Evolutionary conservation across 2,888 invertebrate genomes (phyloP).

Genomic region (Hypomecis punctinalis): DNA sequence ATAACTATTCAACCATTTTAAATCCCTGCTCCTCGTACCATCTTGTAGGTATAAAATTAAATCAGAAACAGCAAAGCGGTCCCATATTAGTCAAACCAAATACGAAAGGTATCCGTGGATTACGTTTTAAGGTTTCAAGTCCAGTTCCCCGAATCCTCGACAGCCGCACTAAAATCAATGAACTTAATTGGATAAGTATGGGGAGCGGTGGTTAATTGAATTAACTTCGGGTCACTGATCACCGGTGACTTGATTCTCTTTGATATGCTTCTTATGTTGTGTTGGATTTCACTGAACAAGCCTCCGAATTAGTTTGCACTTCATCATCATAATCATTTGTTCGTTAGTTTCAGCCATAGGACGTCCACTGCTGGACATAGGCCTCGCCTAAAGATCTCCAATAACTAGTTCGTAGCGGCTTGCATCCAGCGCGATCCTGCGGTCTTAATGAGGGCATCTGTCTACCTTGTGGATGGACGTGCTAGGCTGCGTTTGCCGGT

Average conservation of each 20-base stretch:
- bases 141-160: constrained; percentile 20
- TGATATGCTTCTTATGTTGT: constrained; percentile 37
- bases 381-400: too few species aligned
- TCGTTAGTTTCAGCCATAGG: too few species aligned
- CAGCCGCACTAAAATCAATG: constrained; percentile 43
- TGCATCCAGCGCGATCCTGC: too few species aligned
- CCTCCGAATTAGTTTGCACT: constrained; percentile 7
- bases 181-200: constrained; percentile 43
- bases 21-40: too few species aligned
- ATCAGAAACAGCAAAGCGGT: not conserved
- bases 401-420: too few species aligned
- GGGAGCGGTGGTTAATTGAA: constrained; percentile 40
- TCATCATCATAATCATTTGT: too few species aligned
- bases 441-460: too few species aligned
- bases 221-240: constrained; percentile 40
- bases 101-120: constrained; percentile 16
- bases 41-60: not conserved
- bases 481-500: too few species aligned
- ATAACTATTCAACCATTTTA: too few species aligned
- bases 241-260: constrained; percentile 38
- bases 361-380: too few species aligned
- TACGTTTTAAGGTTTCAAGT: constrained; percentile 33
- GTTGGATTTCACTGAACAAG: constrained; percentile 24
- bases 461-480: too few species aligned
- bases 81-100: constrained; percentile 1